phyloP scores from a whole-genome alignment of 2,113 vertebrate species.

The Scopus umbretta region DNA sequence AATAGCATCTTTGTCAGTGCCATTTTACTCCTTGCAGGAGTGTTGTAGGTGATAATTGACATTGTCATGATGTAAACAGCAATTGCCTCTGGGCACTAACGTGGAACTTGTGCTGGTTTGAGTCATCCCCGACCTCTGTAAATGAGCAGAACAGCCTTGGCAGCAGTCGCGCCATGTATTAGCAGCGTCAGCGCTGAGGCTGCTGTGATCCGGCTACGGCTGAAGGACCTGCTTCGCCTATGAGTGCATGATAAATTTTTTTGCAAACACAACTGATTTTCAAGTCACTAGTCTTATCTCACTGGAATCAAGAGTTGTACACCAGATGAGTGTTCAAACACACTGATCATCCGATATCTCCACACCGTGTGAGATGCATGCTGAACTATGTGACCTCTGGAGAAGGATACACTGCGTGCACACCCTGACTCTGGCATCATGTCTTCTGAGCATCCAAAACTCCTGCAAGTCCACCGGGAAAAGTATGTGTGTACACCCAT shows the following conservation, averaged over 20 bases:
- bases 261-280: not conserved
- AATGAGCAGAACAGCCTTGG: not conserved
- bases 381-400: accelerated
- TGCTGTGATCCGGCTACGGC: not conserved
- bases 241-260: accelerated
- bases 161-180: not conserved
- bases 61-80: not conserved
- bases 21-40: not conserved
- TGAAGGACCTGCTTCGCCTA: not conserved
- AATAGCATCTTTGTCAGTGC: not conserved
- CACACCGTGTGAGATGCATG: accelerated
- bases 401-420: accelerated
- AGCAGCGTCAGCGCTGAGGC: not conserved
- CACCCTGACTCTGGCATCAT: accelerated
- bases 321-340: accelerated
- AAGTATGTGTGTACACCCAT: accelerated
- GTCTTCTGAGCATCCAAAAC: not conserved
- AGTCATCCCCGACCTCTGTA: not conserved
- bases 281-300: not conserved
- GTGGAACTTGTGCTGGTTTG: not conserved
- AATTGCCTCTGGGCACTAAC: not conserved
- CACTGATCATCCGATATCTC: accelerated
- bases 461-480: not conserved
- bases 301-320: accelerated
- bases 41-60: conserved; percentile 9